phyloP scores from a whole-genome alignment of 2,888 invertebrate species.

The Dolichopus griseipennis region DNA sequence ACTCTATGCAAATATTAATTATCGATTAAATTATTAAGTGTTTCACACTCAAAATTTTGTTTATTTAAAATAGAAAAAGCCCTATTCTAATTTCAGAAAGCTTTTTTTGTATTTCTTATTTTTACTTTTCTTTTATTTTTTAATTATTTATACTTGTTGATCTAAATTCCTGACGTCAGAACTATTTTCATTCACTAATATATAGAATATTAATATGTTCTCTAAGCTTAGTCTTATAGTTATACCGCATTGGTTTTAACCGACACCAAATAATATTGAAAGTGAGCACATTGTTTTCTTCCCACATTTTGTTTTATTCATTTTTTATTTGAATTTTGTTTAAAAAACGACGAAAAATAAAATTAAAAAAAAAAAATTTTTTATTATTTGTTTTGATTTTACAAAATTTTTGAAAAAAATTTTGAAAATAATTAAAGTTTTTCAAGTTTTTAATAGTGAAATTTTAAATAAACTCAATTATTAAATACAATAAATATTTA shows the following conservation, averaged over 20 bases:
- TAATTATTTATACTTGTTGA: neutral
- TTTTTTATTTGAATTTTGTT: neutral
- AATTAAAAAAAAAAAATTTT: neutral
- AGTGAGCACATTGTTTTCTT: neutral
- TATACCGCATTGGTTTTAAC: constrained; percentile 3
- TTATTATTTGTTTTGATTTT: too few relatives aligned
- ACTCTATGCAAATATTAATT: too few relatives aligned
- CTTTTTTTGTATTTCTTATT: neutral
- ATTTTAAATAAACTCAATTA: neutral
- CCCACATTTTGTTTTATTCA: neutral
- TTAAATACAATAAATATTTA: neutral
- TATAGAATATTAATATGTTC: neutral
- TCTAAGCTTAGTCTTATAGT: neutral
- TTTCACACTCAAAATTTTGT: too few relatives aligned
- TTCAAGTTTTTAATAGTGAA: neutral
- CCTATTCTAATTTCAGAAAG: neutral
- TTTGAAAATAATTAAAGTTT: neutral
- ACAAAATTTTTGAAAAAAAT: neutral
- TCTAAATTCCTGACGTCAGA: neutral
- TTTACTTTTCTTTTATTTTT: too few relatives aligned
- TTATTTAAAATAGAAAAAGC: too few relatives aligned
- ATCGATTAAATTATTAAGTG: too few relatives aligned
- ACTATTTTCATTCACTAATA: neutral
- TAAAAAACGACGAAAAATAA: neutral
- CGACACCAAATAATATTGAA: neutral